phyloP scores from a whole-genome alignment of 2,113 vertebrate species.

The Murina feae region DNA sequence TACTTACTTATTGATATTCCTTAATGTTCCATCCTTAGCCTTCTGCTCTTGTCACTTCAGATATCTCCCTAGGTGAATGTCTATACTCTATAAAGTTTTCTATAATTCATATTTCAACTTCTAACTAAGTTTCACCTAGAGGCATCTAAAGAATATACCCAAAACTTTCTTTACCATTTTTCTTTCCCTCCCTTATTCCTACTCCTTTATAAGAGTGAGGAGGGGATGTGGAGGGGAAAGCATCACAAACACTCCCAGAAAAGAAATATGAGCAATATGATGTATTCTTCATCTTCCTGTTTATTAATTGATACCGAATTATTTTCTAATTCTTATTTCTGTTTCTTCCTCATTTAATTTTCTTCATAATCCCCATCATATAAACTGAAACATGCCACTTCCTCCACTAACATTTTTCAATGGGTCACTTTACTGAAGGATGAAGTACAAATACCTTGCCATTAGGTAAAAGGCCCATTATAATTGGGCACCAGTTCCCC shows the following conservation, averaged over 20 bases:
- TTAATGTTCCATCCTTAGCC: not conserved
- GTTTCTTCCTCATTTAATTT: not conserved
- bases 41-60: not conserved
- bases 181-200: not conserved
- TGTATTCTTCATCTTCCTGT: not conserved
- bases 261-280: not conserved
- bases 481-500: not conserved
- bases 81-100: not conserved
- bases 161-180: not conserved
- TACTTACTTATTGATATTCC: not conserved
- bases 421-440: not conserved
- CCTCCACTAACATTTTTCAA: not conserved
- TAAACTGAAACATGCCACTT: not conserved
- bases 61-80: not conserved
- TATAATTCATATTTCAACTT: not conserved
- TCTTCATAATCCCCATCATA: not conserved
- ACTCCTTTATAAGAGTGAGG: not conserved
- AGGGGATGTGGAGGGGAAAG: rapidly evolving
- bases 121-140: not conserved
- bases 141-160: not conserved
- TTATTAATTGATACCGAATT: not conserved
- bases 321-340: not conserved
- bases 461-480: not conserved
- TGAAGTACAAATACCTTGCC: not conserved
- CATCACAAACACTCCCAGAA: not conserved